These are phyloP conservation scores for Anoplophora glabripennis DNA, from an alignment of 1,140 invertebrate genomes.

Conservation along the genomic window DNA sequence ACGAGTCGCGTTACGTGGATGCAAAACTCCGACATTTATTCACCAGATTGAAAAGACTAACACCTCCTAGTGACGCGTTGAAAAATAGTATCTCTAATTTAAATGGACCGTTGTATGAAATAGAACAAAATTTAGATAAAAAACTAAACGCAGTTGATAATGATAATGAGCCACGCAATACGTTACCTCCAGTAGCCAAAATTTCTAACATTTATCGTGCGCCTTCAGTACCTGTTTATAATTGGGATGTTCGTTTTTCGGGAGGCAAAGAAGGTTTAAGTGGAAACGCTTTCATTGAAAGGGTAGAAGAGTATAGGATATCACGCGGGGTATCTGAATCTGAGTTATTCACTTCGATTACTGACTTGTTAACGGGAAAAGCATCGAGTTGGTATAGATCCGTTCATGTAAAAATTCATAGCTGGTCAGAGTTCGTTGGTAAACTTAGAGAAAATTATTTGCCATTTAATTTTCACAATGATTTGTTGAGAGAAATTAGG, in stretches of 20 bases:
- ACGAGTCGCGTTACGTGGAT: neutral
- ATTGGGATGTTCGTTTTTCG: too few relatives aligned
- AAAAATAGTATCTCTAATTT: conserved; percentile 1
- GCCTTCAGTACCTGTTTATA: too few relatives aligned
- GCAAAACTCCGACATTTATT: too few relatives aligned
- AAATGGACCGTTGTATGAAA: too few relatives aligned
- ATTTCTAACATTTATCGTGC: conserved; percentile 3
- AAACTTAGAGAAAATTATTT: too few relatives aligned
- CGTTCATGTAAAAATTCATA: too few relatives aligned
- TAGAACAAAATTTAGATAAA: too few relatives aligned
- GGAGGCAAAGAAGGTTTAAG: too few relatives aligned
- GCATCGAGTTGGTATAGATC: too few relatives aligned
- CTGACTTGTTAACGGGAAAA: conserved; percentile 7
- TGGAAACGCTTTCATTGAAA: conserved; percentile 12
- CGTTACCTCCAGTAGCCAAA: neutral
- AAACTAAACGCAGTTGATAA: too few relatives aligned
- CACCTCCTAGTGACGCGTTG: neutral
- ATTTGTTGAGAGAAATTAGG: conserved; percentile 21
- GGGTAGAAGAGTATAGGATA: conserved; percentile 8
- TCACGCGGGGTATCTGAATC: neutral
- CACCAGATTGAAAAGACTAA: neutral
- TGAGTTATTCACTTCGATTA: neutral
- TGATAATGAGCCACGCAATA: neutral
- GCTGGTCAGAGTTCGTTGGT: too few relatives aligned
- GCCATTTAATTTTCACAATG: conserved; percentile 33